phyloP scores from a whole-genome alignment of 2,888 invertebrate genomes.

The Meteorus cinctellus region DNA sequence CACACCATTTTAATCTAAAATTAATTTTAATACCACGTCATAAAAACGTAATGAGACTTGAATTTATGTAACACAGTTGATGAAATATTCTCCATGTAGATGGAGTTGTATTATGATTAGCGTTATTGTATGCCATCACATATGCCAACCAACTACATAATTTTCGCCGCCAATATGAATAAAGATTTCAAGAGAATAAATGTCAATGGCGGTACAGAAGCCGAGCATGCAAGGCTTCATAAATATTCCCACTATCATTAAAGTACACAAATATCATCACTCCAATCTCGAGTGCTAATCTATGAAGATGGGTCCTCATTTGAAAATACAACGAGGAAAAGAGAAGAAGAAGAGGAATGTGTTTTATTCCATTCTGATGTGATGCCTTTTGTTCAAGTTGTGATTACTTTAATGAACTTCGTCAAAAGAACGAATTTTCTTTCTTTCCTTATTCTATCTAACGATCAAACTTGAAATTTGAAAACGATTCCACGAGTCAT shows the following conservation, averaged over 20 bases:
- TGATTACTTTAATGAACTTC: conserved; percentile 34
- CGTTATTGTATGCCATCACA: background rate
- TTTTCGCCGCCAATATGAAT: background rate
- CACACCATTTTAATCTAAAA: background rate
- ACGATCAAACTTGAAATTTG: conserved; percentile 22
- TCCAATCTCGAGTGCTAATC: background rate
- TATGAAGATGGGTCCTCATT: conserved; percentile 9
- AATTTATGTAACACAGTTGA: background rate
- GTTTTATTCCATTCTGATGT: conserved; percentile 34
- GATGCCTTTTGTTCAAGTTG: conserved; percentile 47
- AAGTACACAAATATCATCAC: no score
- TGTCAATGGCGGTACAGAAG: background rate
- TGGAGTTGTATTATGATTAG: background rate
- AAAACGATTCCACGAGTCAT: conserved; percentile 11
- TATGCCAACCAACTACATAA: background rate
- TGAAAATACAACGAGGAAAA: conserved; percentile 4
- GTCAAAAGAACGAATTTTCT: conserved; percentile 2
- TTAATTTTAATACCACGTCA: background rate
- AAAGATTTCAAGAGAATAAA: background rate
- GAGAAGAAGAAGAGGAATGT: conserved; percentile 5
- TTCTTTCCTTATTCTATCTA: background rate
- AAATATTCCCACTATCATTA: background rate
- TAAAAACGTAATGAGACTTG: background rate
- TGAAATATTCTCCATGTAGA: background rate
- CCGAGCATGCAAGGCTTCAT: background rate